Percentiles rank a stretch among this genome's conserved stretches.
Evolutionary conservation across 2,888 invertebrate genomes (phyloP).

Genomic region (Ferdinandea cuprea): DNA sequence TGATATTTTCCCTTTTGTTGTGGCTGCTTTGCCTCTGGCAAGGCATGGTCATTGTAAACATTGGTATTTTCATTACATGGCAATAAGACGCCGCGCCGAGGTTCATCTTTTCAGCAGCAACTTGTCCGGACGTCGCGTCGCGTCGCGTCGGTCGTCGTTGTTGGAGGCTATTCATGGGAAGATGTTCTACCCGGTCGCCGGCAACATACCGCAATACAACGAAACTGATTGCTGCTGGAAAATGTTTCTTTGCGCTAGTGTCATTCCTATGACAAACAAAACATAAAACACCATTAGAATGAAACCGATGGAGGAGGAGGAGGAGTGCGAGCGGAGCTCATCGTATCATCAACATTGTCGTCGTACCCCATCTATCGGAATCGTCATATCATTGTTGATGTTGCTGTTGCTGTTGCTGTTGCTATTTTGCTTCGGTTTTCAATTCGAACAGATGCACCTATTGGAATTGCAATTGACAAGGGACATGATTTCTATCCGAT

Average conservation of each 20-base stretch:
- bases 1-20: slow-evolving; percentile 73
- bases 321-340: slow-evolving; percentile 41
- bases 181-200: slow-evolving; percentile 57
- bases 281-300: slow-evolving; percentile 73
- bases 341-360: slow-evolving; percentile 56
- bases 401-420: slow-evolving; percentile 58
- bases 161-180: slow-evolving; percentile 46
- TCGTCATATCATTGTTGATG: slow-evolving; percentile 70
- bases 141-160: too few relatives aligned
- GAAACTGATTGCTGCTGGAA: slow-evolving; percentile 67
- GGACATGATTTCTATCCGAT: slow-evolving; percentile 67
- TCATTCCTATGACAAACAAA: slow-evolving; percentile 68
- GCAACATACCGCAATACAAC: slow-evolving; percentile 62
- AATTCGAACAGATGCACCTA: slow-evolving; percentile 71
- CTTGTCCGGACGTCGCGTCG: slow-evolving; percentile 28
- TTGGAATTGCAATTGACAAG: slow-evolving; percentile 74
- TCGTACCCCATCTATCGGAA: slow-evolving; percentile 62
- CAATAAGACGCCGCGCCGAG: slow-evolving; percentile 44
- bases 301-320: slow-evolving; percentile 12
- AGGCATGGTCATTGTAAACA: slow-evolving; percentile 71
- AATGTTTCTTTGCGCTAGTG: slow-evolving; percentile 56
- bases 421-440: slow-evolving; percentile 51
- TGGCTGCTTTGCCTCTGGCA: slow-evolving; percentile 57
- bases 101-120: slow-evolving; percentile 23
- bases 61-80: slow-evolving; percentile 74